These are phyloP conservation scores for Neotoxoptera formosana DNA, from an alignment of 1,140 invertebrate genomes.

Conservation along the genomic window DNA sequence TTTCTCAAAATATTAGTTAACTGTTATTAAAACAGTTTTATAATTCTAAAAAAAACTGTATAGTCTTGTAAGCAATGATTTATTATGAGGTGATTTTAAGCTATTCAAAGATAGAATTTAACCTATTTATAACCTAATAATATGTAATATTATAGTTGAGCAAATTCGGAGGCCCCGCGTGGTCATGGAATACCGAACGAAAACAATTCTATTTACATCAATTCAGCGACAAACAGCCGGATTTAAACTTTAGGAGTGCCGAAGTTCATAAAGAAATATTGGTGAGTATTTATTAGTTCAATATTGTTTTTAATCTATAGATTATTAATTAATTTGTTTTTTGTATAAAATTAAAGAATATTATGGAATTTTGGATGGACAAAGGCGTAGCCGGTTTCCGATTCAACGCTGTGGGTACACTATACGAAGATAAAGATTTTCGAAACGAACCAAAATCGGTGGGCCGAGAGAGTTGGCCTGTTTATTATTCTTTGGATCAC, in stretches of 20 bases:
- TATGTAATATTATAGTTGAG: conserved; percentile 66
- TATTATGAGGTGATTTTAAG: not conserved
- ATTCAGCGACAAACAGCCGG: conserved; percentile 75
- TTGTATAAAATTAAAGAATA: conserved; percentile 62
- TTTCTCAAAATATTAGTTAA: not conserved
- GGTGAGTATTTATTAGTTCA: conserved; percentile 9
- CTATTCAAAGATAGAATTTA: not conserved
- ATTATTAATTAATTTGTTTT: not conserved
- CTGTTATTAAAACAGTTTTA: not conserved
- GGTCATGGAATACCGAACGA: conserved; percentile 73
- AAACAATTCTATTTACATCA: conserved; percentile 79
- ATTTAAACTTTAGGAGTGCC: conserved; percentile 69
- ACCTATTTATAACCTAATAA: not conserved
- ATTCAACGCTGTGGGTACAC: conserved; percentile 68
- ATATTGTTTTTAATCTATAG: not conserved
- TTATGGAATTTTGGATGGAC: conserved; percentile 71
- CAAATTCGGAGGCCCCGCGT: conserved; percentile 74
- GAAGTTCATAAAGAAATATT: conserved; percentile 41
- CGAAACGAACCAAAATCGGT: conserved; percentile 62
- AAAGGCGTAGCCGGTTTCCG: conserved; percentile 76
- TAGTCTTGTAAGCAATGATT: not conserved
- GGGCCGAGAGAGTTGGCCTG: not conserved
- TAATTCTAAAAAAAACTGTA: not conserved
- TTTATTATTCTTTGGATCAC: conserved; percentile 65
- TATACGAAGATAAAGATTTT: conserved; percentile 65